Conservation (phyloP, 2,113 vertebrate genomes). For the Cyanoliseus patagonus region DNA sequence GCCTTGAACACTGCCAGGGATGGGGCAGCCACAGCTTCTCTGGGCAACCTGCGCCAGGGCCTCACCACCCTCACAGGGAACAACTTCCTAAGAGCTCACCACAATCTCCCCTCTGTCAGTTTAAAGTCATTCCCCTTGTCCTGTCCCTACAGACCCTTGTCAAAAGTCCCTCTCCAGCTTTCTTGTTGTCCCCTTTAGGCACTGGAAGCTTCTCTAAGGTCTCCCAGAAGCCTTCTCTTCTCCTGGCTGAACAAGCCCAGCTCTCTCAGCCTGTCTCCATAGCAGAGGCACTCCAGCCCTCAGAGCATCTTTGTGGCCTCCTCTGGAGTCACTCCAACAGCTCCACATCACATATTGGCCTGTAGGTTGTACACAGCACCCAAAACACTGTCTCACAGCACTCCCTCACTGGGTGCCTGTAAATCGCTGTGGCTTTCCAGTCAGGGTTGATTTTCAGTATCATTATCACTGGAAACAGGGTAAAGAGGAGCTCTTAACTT, state of each 20-base stretch:
- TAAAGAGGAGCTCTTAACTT: background rate
- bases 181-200: background rate
- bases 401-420: accelerated
- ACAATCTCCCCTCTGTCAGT: background rate
- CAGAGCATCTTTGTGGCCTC: background rate
- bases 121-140: background rate
- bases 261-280: background rate
- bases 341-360: background rate
- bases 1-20: background rate
- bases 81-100: background rate
- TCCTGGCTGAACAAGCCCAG: background rate
- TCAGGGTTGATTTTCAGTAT: background rate
- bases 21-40: background rate
- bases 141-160: background rate
- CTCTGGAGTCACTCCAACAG: background rate
- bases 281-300: background rate
- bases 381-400: background rate
- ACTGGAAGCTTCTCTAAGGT: background rate
- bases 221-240: background rate
- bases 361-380: background rate
- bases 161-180: background rate
- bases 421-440: background rate
- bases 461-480: background rate
- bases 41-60: background rate
- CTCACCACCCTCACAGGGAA: background rate